Evolutionary conservation across 2,797 vertebrate species (phyloP), one percentile per base, ranked within the genome.

Genomic region (Enteromius paludinosus): DNA sequence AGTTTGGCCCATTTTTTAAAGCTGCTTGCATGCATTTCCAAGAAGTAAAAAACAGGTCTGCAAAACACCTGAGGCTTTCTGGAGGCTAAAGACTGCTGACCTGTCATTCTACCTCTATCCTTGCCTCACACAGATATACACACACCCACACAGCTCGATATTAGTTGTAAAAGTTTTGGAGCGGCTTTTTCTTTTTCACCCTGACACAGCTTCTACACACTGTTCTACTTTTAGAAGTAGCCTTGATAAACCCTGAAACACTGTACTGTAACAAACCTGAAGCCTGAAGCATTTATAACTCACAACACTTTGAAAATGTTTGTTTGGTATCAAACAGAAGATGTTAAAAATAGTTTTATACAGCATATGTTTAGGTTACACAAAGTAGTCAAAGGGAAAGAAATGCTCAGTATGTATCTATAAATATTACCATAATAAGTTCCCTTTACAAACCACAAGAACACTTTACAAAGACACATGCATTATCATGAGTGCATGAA

Each of bases 61-160:
- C 30, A 52, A 85, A 84, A 70, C 70, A 84, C 84, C 84, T 71
- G 69, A 70, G 71, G 86, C 81, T 69, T 83, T 61, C 84, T 74
- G 28, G 73, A 81, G 77, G 81, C 74, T 43, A 87, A 82, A 80
- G 76, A 78, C 78, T 78, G 45, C 81, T 83, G 81, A 85, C 78
- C 84, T 80, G 72, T 78, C 86, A 83, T 49, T 66, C 66, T 59
- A 23, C 45, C 64, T 56, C 81, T 33, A 12, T 54, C 72, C 28
- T 35, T 25, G 35, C 64, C 38, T 35, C 25, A 69, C 14, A 59
- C 70, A 66, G 45, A 81, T 17, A 45, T 18, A 56, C 75, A 84
- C 62, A 84, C 82, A 74, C 59, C 54, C 62, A 83, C 73, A 75
- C 78, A 61, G 71, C 78, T 80, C 62, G 43, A 68, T 45, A n/a